Evolutionary conservation across 2,888 invertebrate genomes (phyloP).

Genomic region (Catocala fraxini): DNA sequence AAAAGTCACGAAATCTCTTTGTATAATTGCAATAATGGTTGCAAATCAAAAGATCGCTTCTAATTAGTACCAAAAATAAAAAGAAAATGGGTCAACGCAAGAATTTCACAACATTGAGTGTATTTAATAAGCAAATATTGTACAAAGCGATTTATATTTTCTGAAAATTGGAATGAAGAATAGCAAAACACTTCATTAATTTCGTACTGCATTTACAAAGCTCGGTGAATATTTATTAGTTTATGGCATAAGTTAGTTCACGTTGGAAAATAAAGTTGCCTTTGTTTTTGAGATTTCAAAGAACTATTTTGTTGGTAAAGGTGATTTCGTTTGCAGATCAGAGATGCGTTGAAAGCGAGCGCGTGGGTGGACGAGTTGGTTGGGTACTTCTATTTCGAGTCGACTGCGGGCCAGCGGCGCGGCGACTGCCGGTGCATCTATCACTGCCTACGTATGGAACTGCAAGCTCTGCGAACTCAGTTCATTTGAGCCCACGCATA

Average conservation of each 20-base stretch:
- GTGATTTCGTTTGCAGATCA: constrained; percentile 32
- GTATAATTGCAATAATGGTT: constrained; percentile 13
- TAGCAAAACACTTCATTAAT: no score
- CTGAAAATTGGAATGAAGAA: constrained; percentile 52
- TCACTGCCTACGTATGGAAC: constrained; percentile 62
- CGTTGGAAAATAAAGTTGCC: constrained; percentile 17
- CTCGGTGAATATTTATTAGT: constrained; percentile 29
- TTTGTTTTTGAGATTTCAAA: constrained; percentile 21
- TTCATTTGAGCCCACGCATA: constrained; percentile 52
- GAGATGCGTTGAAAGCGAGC: constrained; percentile 54
- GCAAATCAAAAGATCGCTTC: constrained; percentile 19
- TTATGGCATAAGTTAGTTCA: constrained; percentile 22
- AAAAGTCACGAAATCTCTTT: constrained; percentile 29
- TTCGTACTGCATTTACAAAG: constrained; percentile 19
- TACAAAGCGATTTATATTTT: constrained; percentile 61
- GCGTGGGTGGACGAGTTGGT: constrained; percentile 61
- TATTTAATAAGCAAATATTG: constrained; percentile 37
- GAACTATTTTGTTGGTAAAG: constrained; percentile 23
- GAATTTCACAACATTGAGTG: constrained; percentile 54
- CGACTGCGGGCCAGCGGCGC: constrained; percentile 26
- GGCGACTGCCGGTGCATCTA: constrained; percentile 57
- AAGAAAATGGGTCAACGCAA: constrained; percentile 45
- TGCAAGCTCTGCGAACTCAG: constrained; percentile 48
- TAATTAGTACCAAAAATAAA: constrained; percentile 29
- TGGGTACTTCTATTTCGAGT: constrained; percentile 47